Evolutionary conservation across 2,797 vertebrate genomes (phyloP).

Genomic region (Gorsachius magnificus): DNA sequence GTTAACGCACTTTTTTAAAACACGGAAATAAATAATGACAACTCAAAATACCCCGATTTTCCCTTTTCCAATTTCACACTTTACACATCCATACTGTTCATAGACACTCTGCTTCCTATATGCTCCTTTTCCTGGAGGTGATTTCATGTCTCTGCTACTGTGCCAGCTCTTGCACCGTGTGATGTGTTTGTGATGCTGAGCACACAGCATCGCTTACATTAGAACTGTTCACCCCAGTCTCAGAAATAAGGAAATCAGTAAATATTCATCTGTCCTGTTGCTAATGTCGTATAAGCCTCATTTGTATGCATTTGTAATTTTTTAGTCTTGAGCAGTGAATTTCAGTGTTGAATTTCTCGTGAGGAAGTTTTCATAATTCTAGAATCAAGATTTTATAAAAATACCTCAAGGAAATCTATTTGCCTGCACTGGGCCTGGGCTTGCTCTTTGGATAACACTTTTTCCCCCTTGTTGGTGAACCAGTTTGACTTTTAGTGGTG

Average conservation of each 20-base stretch:
- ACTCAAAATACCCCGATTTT: background rate
- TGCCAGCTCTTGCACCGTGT: rapidly evolving
- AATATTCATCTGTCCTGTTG: background rate
- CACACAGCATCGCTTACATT: background rate
- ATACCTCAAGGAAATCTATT: background rate
- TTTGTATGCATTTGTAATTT: background rate
- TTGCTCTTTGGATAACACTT: background rate
- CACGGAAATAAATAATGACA: background rate
- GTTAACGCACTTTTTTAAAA: background rate
- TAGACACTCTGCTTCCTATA: background rate
- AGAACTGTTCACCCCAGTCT: background rate
- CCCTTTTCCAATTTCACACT: background rate
- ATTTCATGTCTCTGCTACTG: rapidly evolving
- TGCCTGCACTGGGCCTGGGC: background rate
- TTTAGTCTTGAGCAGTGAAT: background rate
- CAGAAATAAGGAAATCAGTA: background rate
- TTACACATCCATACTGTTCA: background rate
- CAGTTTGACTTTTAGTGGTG: background rate
- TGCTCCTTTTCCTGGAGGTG: background rate
- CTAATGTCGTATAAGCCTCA: background rate
- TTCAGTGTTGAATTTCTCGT: background rate
- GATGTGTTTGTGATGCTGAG: background rate
- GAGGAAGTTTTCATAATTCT: background rate
- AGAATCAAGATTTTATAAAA: background rate
- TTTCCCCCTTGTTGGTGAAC: background rate